Evolutionary conservation across 2,113 vertebrate genomes (phyloP).

Genomic region (Phoxinus phoxinus): DNA sequence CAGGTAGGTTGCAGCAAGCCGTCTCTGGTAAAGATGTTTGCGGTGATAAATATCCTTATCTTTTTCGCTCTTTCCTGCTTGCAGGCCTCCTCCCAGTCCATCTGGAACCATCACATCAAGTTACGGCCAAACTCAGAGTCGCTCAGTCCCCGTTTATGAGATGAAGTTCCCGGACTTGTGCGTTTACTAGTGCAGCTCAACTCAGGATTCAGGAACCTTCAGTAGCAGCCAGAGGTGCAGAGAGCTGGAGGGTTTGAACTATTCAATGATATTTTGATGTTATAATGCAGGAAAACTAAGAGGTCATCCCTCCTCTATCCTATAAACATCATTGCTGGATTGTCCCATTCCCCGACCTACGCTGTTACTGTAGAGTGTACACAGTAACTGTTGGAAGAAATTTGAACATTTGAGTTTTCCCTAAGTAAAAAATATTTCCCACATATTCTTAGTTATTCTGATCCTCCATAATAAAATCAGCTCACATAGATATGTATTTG

Average conservation of each 20-base stretch:
- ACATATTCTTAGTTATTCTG: not conserved
- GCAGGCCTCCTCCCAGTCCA: conserved; percentile 92
- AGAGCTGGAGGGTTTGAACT: not conserved
- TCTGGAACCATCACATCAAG: conserved; percentile 91
- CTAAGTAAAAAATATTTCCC: not conserved
- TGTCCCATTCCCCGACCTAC: not conserved
- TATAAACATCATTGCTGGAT: not conserved
- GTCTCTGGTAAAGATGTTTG: not conserved
- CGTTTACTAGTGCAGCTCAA: conserved; percentile 82
- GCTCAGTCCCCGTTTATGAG: conserved; percentile 95
- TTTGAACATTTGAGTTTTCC: not conserved
- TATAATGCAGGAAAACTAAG: not conserved
- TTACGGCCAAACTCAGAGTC: conserved; percentile 87
- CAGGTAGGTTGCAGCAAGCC: conserved; percentile 74
- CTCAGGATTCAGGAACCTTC: conserved; percentile 21
- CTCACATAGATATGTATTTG: not conserved
- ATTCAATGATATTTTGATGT: conserved; percentile 23
- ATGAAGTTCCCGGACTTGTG: conserved; percentile 98
- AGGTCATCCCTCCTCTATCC: not conserved
- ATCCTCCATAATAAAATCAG: not conserved
- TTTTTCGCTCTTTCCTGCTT: conserved; percentile 27
- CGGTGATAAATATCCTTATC: conserved; percentile 23
- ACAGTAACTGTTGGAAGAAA: not conserved
- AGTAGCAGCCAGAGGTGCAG: not conserved
- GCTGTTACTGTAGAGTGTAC: not conserved